Evolutionary conservation across 2,113 vertebrate genomes (phyloP), one percentile per base, ranked within the genome.

Genomic region (Casuarius casuarius): DNA sequence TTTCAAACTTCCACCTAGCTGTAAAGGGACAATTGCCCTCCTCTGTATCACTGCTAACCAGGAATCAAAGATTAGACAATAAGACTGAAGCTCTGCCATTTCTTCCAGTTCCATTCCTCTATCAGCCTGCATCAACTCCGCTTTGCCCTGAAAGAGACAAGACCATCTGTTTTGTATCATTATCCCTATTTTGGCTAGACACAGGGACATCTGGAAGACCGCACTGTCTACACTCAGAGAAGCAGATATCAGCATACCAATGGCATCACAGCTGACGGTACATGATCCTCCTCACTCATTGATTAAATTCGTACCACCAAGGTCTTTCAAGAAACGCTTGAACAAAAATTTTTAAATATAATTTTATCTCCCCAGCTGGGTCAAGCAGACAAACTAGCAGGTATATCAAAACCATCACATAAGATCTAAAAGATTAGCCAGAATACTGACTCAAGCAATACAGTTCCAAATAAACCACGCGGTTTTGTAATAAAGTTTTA

Each of bases 141-240:
- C 90, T 86, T 88, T 80, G 78, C 79, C 78, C 88, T 67, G 31
- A n/a, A 33, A 25, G 63, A 86, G 71, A 94, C 40, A 35, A 85
- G 46, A 62, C 26, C 85, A 80, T 96, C 94, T 95, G 93, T 62
- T 97, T 96, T 84, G 33, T 46, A 96, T 96, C 84, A 91, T 82
- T 59, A 38, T 67, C 54, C 48, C 58, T 77, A 46, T 85, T 95
- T 74, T 92, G 90, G 95, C 94, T 85, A 96, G 92, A 97, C 89
- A 88, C 12, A 59, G 65, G 85, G 93, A 96, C 92, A 96, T 96
- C 94, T 96, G 93, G 95, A 93, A 95, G 94, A 92, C 78, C 77
- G 61, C 29, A 76, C 74, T 87, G 93, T 93, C 95, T 93, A 85
- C 51, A 42, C 92, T 56, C 42, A 0, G 3, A 80, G 78, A 72